phyloP scores from a whole-genome alignment of 2,888 invertebrate genomes.

The Chouioia cunea region DNA sequence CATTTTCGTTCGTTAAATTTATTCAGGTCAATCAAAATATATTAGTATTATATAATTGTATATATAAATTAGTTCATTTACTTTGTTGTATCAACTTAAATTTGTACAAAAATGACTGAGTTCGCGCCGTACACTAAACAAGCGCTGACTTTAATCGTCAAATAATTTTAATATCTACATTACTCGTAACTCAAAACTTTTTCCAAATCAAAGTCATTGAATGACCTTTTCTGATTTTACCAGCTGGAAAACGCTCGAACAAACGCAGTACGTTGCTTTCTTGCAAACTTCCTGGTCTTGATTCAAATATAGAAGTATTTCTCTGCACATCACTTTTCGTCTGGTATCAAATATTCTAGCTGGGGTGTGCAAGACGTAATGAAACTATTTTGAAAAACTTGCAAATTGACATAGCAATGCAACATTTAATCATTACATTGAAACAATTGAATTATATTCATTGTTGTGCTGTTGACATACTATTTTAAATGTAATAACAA shows the following conservation, averaged over 20 bases:
- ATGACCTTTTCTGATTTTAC: conserved; percentile 2
- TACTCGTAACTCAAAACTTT: conserved; percentile 13
- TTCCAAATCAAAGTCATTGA: conserved; percentile 3
- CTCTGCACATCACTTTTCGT: conserved; percentile 9
- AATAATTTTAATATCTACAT: not conserved
- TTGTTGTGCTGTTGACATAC: conserved; percentile 8
- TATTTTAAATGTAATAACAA: not conserved
- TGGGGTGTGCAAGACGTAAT: not conserved
- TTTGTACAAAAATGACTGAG: conserved; percentile 62
- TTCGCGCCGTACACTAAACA: conserved; percentile 54
- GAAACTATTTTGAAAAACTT: conserved; percentile 40
- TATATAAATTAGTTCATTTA: conserved; percentile 54
- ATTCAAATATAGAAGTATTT: conserved; percentile 18
- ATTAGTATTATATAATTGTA: conserved; percentile 46
- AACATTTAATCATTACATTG: not conserved
- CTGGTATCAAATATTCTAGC: conserved; percentile 3
- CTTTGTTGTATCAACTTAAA: conserved; percentile 55
- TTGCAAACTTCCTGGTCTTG: conserved; percentile 4
- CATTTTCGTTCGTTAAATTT: conserved; percentile 1
- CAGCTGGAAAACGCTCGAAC: conserved; percentile 15
- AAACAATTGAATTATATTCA: not conserved
- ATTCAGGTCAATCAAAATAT: conserved; percentile 42
- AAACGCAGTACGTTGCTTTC: conserved; percentile 20
- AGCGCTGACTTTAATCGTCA: conserved; percentile 11
- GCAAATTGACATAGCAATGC: conserved; percentile 15